Conservation (phyloP, 2,797 vertebrate species). For the Rallus crepitans region DNA sequence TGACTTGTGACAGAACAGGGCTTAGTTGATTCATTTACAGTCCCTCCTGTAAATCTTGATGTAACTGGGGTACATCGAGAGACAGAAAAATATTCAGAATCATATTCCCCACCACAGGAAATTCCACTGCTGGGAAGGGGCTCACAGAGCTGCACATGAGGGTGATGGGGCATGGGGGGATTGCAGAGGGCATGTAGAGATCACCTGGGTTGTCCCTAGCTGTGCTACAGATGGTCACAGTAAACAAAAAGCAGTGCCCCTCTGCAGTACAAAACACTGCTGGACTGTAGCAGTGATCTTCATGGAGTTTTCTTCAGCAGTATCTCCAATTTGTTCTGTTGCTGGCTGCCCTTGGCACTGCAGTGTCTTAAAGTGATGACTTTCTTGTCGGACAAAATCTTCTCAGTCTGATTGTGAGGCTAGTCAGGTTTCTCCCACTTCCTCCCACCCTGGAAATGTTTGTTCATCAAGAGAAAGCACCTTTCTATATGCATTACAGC, state of each 20-base stretch:
- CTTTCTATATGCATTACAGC: neutral
- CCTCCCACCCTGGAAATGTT: slow-evolving; percentile 18
- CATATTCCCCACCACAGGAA: neutral
- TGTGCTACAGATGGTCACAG: neutral
- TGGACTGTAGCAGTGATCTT: neutral
- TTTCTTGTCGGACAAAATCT: neutral
- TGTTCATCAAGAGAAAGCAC: slow-evolving; percentile 20
- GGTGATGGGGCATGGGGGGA: rapidly evolving
- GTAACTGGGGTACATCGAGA: neutral
- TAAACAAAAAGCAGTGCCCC: neutral
- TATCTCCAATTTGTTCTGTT: neutral
- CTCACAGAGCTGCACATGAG: neutral
- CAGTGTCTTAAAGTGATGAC: neutral
- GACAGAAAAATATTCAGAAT: neutral
- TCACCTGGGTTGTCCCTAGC: neutral
- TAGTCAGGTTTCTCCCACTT: neutral
- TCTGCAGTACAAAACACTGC: neutral
- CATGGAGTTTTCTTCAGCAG: neutral
- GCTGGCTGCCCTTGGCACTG: neutral
- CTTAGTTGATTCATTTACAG: neutral
- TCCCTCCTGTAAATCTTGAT: neutral
- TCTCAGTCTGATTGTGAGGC: neutral
- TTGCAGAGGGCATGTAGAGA: neutral
- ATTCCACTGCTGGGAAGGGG: neutral
- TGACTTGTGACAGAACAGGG: neutral